Conservation (phyloP, 2,888 invertebrate genomes). For the Nipponacmea schrenckii region DNA sequence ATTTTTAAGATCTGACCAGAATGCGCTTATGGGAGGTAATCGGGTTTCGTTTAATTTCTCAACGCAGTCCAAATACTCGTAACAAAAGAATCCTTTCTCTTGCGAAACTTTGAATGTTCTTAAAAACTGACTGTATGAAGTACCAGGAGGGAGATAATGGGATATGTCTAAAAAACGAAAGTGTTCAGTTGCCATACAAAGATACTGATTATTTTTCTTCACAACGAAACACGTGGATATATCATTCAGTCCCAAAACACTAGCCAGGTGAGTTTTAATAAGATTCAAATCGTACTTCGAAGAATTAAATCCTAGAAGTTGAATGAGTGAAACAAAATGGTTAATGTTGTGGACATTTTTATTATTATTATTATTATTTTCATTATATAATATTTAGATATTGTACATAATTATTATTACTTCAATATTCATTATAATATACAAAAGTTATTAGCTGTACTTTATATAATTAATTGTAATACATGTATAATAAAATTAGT, state of each 20-base stretch:
- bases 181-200: slow-evolving; percentile 8
- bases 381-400: too few relatives aligned
- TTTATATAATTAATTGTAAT: too few relatives aligned
- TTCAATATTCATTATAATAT: too few relatives aligned
- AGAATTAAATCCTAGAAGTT: too few relatives aligned
- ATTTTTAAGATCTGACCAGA: slow-evolving; percentile 4
- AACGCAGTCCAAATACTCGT: not conserved
- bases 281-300: too few relatives aligned
- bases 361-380: too few relatives aligned
- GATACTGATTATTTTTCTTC: slow-evolving; percentile 10
- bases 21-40: slow-evolving; percentile 1
- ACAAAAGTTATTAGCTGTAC: too few relatives aligned
- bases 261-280: too few relatives aligned
- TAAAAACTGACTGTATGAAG: slow-evolving; percentile 5
- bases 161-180: slow-evolving; percentile 7
- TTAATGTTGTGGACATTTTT: too few relatives aligned
- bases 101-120: slow-evolving; percentile 1
- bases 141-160: slow-evolving; percentile 10
- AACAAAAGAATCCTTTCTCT: slow-evolving; percentile 8
- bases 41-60: not conserved
- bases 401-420: too few relatives aligned
- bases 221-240: not conserved
- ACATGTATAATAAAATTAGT: too few relatives aligned
- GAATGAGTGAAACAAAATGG: too few relatives aligned
- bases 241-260: not conserved